phyloP scores from a whole-genome alignment of 1,140 invertebrate species.

The Campoletis sonorensis region DNA sequence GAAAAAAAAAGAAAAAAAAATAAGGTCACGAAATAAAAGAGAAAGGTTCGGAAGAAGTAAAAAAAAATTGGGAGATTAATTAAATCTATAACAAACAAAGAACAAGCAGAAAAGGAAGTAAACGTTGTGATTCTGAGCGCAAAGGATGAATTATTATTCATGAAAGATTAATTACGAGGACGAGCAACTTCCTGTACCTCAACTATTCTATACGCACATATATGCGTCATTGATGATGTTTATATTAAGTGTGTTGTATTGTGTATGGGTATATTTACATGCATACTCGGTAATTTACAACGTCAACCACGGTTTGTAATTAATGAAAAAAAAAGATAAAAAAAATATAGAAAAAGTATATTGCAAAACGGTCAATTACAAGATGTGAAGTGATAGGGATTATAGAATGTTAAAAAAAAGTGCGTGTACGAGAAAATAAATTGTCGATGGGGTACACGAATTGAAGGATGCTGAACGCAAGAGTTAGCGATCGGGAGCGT shows the following conservation, averaged over 20 bases:
- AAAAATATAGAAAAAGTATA: background rate
- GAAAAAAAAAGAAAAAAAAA: too few species aligned
- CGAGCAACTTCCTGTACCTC: background rate
- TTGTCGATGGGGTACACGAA: background rate
- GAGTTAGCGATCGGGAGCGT: background rate
- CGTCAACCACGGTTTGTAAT: background rate
- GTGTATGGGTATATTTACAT: too few species aligned
- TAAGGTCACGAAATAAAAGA: background rate
- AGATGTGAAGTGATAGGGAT: background rate
- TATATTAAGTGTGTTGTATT: background rate
- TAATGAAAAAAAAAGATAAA: conserved; percentile 2
- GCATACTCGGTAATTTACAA: background rate
- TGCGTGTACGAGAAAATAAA: background rate
- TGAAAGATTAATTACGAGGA: background rate
- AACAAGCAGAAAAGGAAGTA: background rate
- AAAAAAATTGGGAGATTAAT: background rate
- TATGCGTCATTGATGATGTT: background rate
- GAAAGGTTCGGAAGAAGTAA: background rate
- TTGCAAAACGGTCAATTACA: background rate
- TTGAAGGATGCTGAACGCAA: background rate
- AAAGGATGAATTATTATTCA: conserved; percentile 13
- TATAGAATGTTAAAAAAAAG: background rate
- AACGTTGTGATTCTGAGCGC: background rate
- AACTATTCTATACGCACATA: background rate
- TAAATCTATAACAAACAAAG: background rate